These are phyloP conservation scores for Chloroceryle amazona DNA, from an alignment of 2,797 vertebrate genomes.

Conservation along the genomic window DNA sequence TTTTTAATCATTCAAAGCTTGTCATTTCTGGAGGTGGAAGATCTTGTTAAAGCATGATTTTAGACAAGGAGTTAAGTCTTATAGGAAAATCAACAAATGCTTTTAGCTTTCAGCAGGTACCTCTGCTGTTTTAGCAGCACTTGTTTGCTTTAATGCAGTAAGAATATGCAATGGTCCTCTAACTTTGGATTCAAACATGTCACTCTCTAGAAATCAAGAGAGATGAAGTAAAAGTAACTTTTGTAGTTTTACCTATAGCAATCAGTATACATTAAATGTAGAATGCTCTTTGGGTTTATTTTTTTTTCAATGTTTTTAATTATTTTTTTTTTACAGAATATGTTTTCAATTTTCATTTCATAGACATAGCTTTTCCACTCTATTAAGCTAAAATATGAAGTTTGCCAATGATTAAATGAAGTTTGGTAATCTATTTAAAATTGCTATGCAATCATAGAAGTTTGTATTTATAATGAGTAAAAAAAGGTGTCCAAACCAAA, in stretches of 20 bases:
- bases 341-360: too few relatives aligned
- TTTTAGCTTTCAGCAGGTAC: background rate
- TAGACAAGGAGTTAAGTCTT: background rate
- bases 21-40: background rate
- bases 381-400: background rate
- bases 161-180: background rate
- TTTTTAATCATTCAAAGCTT: background rate
- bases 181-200: background rate
- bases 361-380: background rate
- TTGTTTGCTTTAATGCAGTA: background rate
- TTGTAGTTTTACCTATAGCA: background rate
- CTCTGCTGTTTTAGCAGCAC: background rate
- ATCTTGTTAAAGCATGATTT: background rate
- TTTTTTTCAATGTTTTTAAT: too few relatives aligned
- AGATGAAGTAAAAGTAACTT: background rate
- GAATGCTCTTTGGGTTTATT: background rate
- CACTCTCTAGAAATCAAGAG: background rate
- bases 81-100: background rate
- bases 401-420: background rate
- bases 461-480: background rate
- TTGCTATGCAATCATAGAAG: background rate
- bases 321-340: too few relatives aligned
- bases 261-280: background rate
- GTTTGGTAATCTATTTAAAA: background rate
- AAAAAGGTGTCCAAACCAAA: background rate